Percentiles rank a stretch among this genome's conserved stretches.
phyloP scores from a whole-genome alignment of 2,888 invertebrate species.

The Leucania comma region DNA sequence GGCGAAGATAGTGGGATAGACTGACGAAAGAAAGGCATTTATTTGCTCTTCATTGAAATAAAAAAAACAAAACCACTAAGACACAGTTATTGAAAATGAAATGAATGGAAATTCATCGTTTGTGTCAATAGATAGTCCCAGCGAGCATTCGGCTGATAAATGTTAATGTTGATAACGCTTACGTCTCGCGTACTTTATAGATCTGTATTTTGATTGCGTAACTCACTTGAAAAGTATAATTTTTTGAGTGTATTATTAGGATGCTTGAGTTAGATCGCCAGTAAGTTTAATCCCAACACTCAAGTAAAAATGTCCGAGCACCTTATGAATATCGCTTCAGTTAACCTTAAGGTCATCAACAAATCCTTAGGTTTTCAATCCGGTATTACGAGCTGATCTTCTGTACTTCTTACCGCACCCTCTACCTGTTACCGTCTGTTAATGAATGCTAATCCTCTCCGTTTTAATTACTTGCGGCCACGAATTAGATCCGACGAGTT shows the following conservation, averaged over 20 bases:
- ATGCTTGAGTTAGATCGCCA: neutral
- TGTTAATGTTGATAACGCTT: too few species aligned
- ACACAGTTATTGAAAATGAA: too few species aligned
- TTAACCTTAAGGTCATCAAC: neutral
- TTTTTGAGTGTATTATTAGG: neutral
- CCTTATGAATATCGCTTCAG: neutral
- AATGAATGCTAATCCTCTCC: constrained; percentile 51
- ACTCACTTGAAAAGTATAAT: neutral
- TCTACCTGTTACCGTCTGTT: constrained; percentile 41
- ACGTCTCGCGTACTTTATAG: too few species aligned
- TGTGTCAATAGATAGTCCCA: too few species aligned
- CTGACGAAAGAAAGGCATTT: too few species aligned
- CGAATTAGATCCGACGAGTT: constrained; percentile 28
- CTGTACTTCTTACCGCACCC: neutral
- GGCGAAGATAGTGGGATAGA: too few species aligned
- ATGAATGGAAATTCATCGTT: too few species aligned
- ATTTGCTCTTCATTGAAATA: too few species aligned
- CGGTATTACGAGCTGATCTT: constrained; percentile 3
- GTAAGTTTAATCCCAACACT: neutral
- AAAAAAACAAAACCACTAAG: too few species aligned
- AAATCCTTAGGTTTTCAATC: neutral
- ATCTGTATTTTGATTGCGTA: neutral
- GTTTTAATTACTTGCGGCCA: constrained; percentile 54
- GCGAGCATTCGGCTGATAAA: too few species aligned
- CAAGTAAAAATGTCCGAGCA: neutral